Conservation (phyloP, 2,888 invertebrate species). For the Gerosis bhagava region DNA sequence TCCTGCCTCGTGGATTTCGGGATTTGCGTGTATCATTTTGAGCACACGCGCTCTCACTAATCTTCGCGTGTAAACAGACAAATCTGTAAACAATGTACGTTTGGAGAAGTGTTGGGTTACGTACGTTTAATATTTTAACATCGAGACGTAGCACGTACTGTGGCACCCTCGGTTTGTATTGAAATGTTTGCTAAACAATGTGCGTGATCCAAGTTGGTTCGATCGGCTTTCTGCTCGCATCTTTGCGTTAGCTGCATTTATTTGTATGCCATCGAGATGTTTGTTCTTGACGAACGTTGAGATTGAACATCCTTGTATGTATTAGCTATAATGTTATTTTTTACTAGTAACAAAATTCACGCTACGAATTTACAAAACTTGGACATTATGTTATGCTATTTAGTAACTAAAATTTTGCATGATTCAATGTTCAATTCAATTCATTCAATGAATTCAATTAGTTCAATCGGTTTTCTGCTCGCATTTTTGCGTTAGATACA, state of each 20-base stretch:
- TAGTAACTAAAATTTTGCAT: too few species aligned
- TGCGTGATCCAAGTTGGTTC: constrained; percentile 49
- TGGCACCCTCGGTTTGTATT: constrained; percentile 38
- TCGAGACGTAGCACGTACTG: constrained; percentile 41
- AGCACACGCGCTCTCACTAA: constrained; percentile 26
- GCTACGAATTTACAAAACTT: too few species aligned
- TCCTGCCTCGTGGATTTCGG: constrained; percentile 12
- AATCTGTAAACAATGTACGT: constrained; percentile 34
- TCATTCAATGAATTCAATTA: constrained; percentile 22
- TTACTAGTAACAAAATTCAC: too few species aligned
- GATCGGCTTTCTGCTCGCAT: constrained; percentile 40
- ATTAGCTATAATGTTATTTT: too few species aligned
- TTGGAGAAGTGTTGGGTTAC: constrained; percentile 26
- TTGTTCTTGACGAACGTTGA: constrained; percentile 15
- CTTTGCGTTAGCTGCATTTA: constrained; percentile 18
- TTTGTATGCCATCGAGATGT: constrained; percentile 19
- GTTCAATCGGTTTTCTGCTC: constrained; percentile 39
- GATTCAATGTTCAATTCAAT: too few species aligned
- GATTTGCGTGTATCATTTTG: constrained; percentile 25
- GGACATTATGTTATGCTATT: too few species aligned
- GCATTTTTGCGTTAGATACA: constrained; percentile 24
- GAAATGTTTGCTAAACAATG: constrained; percentile 49
- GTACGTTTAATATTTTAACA: constrained; percentile 44
- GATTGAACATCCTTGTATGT: too few species aligned
- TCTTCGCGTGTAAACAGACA: constrained; percentile 34